Evolutionary conservation across 2,113 vertebrate species (phyloP).

Genomic region (Pomatostomus ruficeps): DNA sequence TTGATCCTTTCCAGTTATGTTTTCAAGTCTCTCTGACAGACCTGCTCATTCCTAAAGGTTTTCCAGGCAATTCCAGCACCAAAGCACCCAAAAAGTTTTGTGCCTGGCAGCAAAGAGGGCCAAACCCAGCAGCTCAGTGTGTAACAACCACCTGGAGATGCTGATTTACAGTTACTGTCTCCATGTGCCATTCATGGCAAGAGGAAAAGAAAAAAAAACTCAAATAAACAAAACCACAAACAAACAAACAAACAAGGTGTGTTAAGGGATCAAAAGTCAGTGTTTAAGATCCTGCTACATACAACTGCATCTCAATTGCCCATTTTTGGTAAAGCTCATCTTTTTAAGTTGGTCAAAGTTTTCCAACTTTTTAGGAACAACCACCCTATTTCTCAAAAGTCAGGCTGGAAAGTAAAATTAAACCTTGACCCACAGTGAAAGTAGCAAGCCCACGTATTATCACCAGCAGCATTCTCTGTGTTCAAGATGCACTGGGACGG

Average conservation of each 20-base stretch:
- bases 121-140: neutral
- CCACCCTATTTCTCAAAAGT: neutral
- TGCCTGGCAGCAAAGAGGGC: neutral
- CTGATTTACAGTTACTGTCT: neutral
- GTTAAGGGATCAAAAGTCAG: neutral
- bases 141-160: neutral
- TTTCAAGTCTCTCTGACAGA: neutral
- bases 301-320: neutral
- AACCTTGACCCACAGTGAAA: neutral
- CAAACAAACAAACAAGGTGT: too few species aligned
- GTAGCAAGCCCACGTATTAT: neutral
- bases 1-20: neutral
- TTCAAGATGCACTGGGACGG: neutral
- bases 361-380: neutral
- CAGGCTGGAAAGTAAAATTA: neutral
- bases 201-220: neutral
- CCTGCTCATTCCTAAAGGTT: neutral
- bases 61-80: neutral
- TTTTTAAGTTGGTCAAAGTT: neutral
- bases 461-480: neutral
- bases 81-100: neutral
- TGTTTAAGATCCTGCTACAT: neutral
- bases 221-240: neutral
- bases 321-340: neutral
- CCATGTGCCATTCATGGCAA: neutral